A percentile compares a stretch with the other conserved stretches of the same genome.
phyloP scores from a whole-genome alignment of 2,113 vertebrate genomes.

The Rutilus rutilus region DNA sequence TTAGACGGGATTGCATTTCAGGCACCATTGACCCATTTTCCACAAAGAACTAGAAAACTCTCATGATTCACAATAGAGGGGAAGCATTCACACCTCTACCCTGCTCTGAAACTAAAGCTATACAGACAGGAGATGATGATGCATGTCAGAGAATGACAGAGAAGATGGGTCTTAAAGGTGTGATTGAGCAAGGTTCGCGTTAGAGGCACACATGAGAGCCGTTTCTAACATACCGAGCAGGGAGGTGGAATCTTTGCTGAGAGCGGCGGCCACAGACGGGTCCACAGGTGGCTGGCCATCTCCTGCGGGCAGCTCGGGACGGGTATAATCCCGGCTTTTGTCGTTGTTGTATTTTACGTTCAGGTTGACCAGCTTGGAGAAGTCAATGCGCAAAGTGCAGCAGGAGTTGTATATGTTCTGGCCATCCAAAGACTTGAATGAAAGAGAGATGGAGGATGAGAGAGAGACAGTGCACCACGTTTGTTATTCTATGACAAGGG shows the following conservation, averaged over 20 bases:
- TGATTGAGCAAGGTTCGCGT: background rate
- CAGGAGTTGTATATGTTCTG: conserved; percentile 99
- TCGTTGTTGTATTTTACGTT: conserved; percentile 99
- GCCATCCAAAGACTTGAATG: conserved; percentile 89
- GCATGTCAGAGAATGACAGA: conserved; percentile 33
- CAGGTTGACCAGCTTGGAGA: conserved; percentile 98
- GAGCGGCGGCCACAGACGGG: conserved; percentile 84
- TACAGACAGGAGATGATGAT: background rate
- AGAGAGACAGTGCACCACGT: background rate
- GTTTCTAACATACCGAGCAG: conserved; percentile 83
- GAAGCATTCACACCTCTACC: conserved; percentile 34
- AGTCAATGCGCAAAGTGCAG: conserved; percentile 97
- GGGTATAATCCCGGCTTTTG: conserved; percentile 97
- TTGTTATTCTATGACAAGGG: conserved; percentile 20
- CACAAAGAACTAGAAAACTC: conserved; percentile 27
- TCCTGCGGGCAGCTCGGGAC: conserved; percentile 94
- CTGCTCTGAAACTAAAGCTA: conserved; percentile 41
- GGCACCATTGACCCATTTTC: conserved; percentile 29
- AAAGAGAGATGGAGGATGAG: conserved; percentile 46
- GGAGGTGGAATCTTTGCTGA: conserved; percentile 91
- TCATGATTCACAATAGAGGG: conserved; percentile 28
- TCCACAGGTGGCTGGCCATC: conserved; percentile 89
- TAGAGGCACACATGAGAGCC: background rate
- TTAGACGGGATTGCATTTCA: conserved; percentile 29
- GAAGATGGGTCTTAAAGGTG: conserved; percentile 23